Evolutionary conservation across 1,140 invertebrate species (phyloP), one percentile per base, ranked within the genome.

Genomic region (Scaptomyza pallida): DNA sequence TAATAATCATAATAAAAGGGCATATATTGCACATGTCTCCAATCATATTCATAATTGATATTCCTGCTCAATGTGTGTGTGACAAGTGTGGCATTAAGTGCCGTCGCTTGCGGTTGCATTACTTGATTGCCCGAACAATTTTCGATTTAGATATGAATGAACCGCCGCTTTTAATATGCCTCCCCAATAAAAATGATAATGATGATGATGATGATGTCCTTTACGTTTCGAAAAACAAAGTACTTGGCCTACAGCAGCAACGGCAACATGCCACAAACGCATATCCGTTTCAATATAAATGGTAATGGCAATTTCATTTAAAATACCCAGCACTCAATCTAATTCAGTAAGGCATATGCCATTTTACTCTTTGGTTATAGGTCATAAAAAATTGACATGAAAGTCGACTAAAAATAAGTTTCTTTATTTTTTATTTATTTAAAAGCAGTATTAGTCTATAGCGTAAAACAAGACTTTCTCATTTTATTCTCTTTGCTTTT

Each of bases 61-160:
- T 12, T 5, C 26, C 26, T n/a, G 33, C 12, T n/a, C 12, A n/a
- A 37, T 26, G 23, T 26, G 23, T 26, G 33, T 37, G 33, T 21
- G 55, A 4, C 26, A 55, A 13, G 16, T 12, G 41, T 40, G 47
- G 13, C 21, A 10, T 55, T 21, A n/a, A 57, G 23, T 65, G 33
- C 4, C 63, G 55, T 33, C 26, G 5, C 26, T 30, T 30, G 30
- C 21, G 9, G 33, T 19, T 69, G 65, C 59, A 64, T 56, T 64
- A 64, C 60, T 33, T 64, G 60, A 70, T 64, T 70, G 67, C 43
- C 50, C 56, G 40, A 41, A 64, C 51, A 55, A 56, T 64, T 43
- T 63, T 64, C 60, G 67, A 70, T 68, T 68, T 23, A 43, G 64
- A 68, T 68, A 45, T 35, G 52, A 37, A n/a, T 37, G 52, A 37